Percentiles rank a stretch among this genome's conserved stretches.
Conservation (phyloP, 2,797 vertebrate genomes). For the Schizopygopsis pylzovi region DNA sequence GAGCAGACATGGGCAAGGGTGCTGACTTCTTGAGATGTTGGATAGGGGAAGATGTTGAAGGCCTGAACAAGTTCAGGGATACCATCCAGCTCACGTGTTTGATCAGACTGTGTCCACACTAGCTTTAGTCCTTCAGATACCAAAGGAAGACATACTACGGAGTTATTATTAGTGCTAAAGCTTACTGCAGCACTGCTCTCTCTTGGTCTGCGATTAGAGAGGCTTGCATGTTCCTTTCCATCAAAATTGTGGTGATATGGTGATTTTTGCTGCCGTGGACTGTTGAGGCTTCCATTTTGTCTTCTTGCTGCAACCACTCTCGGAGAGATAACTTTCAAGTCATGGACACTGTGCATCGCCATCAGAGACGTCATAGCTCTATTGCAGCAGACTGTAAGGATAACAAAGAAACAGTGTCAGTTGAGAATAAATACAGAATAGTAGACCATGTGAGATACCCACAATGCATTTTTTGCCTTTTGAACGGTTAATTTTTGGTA, state of each 20-base stretch:
- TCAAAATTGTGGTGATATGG: slow-evolving; percentile 55
- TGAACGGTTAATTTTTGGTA: not conserved
- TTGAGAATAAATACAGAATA: not conserved
- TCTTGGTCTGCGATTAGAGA: slow-evolving; percentile 59
- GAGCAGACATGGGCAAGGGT: slow-evolving; percentile 81
- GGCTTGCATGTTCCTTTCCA: slow-evolving; percentile 47
- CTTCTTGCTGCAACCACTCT: slow-evolving; percentile 63
- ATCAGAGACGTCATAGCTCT: slow-evolving; percentile 68
- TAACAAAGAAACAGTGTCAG: not conserved
- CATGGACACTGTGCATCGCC: slow-evolving; percentile 71
- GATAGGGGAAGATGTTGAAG: slow-evolving; percentile 92
- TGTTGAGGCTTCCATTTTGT: slow-evolving; percentile 66
- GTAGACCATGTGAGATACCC: not conserved
- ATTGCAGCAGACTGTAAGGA: slow-evolving; percentile 64
- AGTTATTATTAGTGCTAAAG: slow-evolving; percentile 83
- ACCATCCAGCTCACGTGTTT: slow-evolving; percentile 86
- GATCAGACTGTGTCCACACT: slow-evolving; percentile 90
- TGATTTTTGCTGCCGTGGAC: slow-evolving; percentile 66
- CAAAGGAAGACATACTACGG: slow-evolving; percentile 88
- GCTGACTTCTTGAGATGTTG: slow-evolving; percentile 86
- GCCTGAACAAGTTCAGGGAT: slow-evolving; percentile 87
- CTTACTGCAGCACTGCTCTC: slow-evolving; percentile 73
- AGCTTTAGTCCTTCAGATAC: slow-evolving; percentile 90
- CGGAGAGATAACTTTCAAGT: slow-evolving; percentile 63
- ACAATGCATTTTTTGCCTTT: not conserved